Evolutionary conservation across 1,140 invertebrate species (phyloP).

Genomic region (Mizuhopecten yessoensis): DNA sequence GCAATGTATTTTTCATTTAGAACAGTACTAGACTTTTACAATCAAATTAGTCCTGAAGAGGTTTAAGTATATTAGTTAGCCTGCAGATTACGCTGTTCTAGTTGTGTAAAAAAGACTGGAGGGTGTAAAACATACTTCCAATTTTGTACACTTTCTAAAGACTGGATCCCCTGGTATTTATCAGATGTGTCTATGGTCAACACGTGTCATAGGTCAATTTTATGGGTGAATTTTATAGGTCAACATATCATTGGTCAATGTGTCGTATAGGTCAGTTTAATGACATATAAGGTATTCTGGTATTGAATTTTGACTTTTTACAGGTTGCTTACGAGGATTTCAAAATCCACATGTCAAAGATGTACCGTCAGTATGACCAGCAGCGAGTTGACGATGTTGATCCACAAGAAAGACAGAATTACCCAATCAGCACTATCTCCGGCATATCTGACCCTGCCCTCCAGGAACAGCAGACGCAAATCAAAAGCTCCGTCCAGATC

Average conservation of each 20-base stretch:
- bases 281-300: not conserved
- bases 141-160: too few species aligned
- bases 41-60: too few species aligned
- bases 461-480: conserved; percentile 67
- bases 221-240: not conserved
- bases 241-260: not conserved
- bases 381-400: conserved; percentile 97
- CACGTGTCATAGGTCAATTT: not conserved
- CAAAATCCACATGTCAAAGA: conserved; percentile 84
- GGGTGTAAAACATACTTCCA: too few species aligned
- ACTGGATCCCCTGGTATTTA: too few species aligned
- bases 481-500: conserved; percentile 77
- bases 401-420: conserved; percentile 93
- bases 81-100: too few species aligned
- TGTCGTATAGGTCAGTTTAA: not conserved
- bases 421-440: conserved; percentile 97
- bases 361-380: conserved; percentile 98
- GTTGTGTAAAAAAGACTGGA: too few species aligned
- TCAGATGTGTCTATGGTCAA: too few species aligned
- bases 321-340: conserved; percentile 95
- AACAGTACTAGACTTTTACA: too few species aligned
- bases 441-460: conserved; percentile 84
- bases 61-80: too few species aligned
- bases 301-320: not conserved
- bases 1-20: too few species aligned